A percentile compares a stretch with the other conserved stretches of the same genome.
Evolutionary conservation across 2,888 invertebrate species (phyloP).

Genomic region (Diarsia mendica): DNA sequence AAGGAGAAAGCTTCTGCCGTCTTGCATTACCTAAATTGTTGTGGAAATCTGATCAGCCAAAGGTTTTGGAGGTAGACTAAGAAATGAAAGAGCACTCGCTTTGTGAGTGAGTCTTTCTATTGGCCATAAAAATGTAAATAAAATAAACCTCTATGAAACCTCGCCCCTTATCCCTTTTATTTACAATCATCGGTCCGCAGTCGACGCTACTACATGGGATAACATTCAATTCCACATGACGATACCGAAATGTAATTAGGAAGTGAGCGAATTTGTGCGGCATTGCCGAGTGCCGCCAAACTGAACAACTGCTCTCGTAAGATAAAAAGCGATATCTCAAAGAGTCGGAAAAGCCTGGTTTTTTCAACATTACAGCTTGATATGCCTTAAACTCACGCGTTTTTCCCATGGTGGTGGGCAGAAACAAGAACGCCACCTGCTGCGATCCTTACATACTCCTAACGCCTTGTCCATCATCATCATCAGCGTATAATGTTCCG

Average conservation of each 20-base stretch:
- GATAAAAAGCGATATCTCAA: neutral
- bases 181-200: neutral
- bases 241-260: constrained; percentile 53
- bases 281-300: neutral
- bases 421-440: neutral
- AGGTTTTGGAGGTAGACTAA: neutral
- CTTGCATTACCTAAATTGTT: neutral
- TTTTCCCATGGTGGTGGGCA: neutral
- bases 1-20: neutral
- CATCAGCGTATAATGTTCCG: too few species aligned
- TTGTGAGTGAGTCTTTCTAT: neutral
- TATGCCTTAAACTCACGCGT: neutral
- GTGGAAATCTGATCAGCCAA: neutral
- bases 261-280: constrained; percentile 34
- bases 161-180: neutral
- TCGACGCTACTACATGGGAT: neutral
- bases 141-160: neutral
- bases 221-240: constrained; percentile 37
- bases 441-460: neutral
- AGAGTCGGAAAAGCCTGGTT: neutral
- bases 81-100: too few species aligned
- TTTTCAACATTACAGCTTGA: too few species aligned
- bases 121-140: neutral
- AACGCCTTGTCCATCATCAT: too few species aligned
- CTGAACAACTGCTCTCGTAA: neutral